Percentiles rank a stretch among this genome's conserved stretches.
Conservation (phyloP, 1,140 invertebrate species). For the Bombus superbus region DNA sequence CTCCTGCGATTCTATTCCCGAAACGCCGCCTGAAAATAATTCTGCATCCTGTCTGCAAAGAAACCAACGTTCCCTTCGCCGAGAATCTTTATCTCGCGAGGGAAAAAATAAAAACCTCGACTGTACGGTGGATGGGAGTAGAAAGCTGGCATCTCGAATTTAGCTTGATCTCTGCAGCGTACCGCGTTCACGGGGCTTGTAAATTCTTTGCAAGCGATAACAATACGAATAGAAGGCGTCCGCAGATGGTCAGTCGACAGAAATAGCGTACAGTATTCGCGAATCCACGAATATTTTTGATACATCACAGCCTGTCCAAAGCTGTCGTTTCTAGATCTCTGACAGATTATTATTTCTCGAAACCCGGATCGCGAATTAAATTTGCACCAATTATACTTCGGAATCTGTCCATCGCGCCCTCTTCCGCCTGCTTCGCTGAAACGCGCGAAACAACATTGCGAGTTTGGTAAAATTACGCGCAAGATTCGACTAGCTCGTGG, state of each 20-base stretch:
- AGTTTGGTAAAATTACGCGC: not conserved
- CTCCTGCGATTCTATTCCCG: constrained; percentile 28
- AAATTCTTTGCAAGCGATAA: not conserved
- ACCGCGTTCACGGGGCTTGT: not conserved
- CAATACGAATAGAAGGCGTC: not conserved
- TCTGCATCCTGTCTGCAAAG: not conserved
- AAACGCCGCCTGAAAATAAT: constrained; percentile 37
- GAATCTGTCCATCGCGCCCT: no score
- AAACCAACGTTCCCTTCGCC: not conserved
- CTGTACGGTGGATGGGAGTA: no score
- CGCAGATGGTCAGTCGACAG: no score
- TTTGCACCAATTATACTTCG: not conserved
- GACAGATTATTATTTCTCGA: not conserved
- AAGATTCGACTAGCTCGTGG: not conserved
- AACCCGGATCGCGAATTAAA: not conserved
- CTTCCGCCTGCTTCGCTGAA: no score
- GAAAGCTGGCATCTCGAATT: not conserved
- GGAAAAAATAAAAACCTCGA: not conserved
- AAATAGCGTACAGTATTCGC: not conserved
- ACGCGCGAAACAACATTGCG: not conserved
- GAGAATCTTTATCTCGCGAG: constrained; percentile 1
- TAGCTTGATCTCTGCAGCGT: not conserved
- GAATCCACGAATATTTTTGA: not conserved
- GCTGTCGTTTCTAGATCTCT: not conserved
- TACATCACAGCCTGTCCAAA: not conserved